Evolutionary conservation across 64 coral and sea anemone species (phyloP).

Genomic region (Pocillopora damicornis): DNA sequence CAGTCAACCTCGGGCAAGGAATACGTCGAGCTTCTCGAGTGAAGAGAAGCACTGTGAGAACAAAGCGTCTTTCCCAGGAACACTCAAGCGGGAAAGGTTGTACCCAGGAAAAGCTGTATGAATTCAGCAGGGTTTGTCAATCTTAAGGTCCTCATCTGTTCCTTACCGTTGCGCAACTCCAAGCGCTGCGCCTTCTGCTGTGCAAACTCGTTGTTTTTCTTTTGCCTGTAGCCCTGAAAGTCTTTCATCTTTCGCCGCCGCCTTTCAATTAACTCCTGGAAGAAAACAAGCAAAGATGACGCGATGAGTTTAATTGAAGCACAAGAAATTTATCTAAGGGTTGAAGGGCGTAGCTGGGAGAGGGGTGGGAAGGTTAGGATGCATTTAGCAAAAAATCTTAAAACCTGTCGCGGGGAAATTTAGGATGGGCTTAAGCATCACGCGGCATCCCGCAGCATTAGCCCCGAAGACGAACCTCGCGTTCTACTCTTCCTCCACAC

Average conservation of each 20-base stretch:
- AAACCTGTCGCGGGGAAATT: constrained; percentile 16
- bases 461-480: constrained; percentile 67
- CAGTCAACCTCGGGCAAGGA: too few species aligned
- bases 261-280: constrained; percentile 92
- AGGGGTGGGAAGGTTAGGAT: too few species aligned
- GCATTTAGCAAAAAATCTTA: too few species aligned
- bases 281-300: background rate
- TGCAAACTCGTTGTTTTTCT: constrained; percentile 77
- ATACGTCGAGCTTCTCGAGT: too few species aligned
- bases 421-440: constrained; percentile 42
- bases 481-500: constrained; percentile 45
- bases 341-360: too few species aligned
- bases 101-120: too few species aligned
- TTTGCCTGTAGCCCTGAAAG: constrained; percentile 86
- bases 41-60: too few species aligned
- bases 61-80: too few species aligned
- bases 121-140: too few species aligned
- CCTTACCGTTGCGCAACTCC: constrained; percentile 81
- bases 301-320: background rate
- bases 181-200: constrained; percentile 73
- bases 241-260: constrained; percentile 94
- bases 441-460: constrained; percentile 1
- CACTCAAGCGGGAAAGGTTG: too few species aligned
- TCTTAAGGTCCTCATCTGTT: background rate
- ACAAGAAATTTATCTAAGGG: background rate